Evolutionary conservation across 2,888 invertebrate genomes (phyloP).

Genomic region (Chrysodeixis includens): DNA sequence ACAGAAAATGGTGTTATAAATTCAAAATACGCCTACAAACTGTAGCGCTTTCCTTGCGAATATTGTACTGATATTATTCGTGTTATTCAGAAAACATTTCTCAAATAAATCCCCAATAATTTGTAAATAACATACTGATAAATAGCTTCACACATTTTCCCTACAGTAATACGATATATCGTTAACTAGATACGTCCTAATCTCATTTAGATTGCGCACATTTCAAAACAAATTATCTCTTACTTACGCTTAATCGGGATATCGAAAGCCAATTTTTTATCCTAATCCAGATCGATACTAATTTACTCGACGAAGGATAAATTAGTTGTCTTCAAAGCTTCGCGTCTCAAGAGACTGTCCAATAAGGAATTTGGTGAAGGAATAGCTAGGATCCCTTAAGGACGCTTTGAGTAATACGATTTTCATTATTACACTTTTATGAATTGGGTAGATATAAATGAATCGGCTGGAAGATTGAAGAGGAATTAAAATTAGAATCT

Average conservation of each 20-base stretch:
- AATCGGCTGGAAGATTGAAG: constrained; percentile 3
- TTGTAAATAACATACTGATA: neutral
- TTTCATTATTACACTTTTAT: constrained; percentile 16
- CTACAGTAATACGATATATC: neutral
- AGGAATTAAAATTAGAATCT: neutral
- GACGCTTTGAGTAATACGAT: constrained; percentile 23
- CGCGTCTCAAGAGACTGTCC: constrained; percentile 20
- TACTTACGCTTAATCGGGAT: neutral
- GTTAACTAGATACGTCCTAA: neutral
- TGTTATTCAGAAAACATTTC: neutral
- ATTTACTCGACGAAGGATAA: constrained; percentile 29
- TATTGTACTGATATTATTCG: no score
- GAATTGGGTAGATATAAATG: constrained; percentile 9
- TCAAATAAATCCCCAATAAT: neutral
- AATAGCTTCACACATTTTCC: neutral
- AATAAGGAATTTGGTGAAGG: constrained; percentile 18
- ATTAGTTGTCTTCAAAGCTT: constrained; percentile 28
- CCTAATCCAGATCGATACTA: constrained; percentile 20
- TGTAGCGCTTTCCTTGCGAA: no score
- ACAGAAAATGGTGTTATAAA: no score
- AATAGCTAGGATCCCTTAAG: constrained; percentile 26
- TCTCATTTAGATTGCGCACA: neutral
- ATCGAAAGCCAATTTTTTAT: constrained; percentile 10
- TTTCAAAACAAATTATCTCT: constrained; percentile 6
- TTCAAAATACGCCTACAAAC: no score